Percentiles rank a stretch among this genome's conserved stretches.
Evolutionary conservation across 92 coral and sea anemone species (phyloP).

Genomic region (Parazoanthus atlanticus): DNA sequence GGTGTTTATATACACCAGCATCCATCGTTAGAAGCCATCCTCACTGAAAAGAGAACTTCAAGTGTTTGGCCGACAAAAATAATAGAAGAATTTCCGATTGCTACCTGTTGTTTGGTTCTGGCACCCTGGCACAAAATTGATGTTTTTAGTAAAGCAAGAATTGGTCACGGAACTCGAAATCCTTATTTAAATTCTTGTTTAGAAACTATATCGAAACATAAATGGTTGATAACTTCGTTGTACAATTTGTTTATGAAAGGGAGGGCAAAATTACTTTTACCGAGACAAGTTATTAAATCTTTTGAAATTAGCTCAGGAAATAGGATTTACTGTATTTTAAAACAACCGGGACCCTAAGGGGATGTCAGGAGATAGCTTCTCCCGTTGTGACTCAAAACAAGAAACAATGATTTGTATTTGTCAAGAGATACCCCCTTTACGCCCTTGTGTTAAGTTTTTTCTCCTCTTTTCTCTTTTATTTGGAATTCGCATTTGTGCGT

Average conservation of each 20-base stretch:
- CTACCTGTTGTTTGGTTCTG: background rate
- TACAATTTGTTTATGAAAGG: conserved; percentile 1
- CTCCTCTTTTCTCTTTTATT: background rate
- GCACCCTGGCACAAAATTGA: background rate
- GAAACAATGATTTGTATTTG: background rate
- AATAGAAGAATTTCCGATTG: no score
- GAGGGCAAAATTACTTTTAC: conserved; percentile 22
- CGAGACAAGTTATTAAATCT: background rate
- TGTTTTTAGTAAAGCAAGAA: background rate
- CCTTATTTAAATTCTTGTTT: background rate
- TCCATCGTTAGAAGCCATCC: background rate
- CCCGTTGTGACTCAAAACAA: background rate
- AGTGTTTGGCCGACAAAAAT: background rate
- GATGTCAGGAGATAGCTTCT: background rate
- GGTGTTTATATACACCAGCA: background rate
- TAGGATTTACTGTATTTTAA: conserved; percentile 12
- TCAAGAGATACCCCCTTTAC: background rate
- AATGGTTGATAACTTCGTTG: background rate
- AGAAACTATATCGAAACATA: background rate
- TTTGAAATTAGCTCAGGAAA: conserved; percentile 22
- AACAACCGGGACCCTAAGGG: conserved; percentile 13
- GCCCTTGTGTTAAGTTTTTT: background rate
- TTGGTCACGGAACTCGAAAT: conserved; percentile 26
- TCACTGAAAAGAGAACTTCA: background rate
- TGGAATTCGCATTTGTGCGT: background rate